Evolutionary conservation across 2,113 vertebrate species (phyloP).

Genomic region (Hepsetus odoe): DNA sequence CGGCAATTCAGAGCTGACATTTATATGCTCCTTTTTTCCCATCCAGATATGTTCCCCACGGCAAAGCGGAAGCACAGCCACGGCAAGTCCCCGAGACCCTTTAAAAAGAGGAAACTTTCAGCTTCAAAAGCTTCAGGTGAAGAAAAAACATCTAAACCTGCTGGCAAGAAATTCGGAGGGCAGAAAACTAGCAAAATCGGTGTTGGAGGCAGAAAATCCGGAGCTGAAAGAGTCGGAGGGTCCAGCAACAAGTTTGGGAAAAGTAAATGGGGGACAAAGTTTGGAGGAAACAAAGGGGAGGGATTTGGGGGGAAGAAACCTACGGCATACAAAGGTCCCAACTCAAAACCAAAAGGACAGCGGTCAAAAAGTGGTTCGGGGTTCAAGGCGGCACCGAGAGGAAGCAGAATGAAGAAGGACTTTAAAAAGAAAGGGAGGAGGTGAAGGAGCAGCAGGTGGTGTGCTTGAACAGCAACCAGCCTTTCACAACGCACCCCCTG

Average conservation of each 20-base stretch:
- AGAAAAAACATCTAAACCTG: slow-evolving; percentile 23
- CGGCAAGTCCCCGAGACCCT: slow-evolving; percentile 41
- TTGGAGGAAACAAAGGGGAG: slow-evolving; percentile 36
- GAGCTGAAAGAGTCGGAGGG: slow-evolving; percentile 58
- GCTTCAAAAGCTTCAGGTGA: background rate
- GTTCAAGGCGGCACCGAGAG: slow-evolving; percentile 60
- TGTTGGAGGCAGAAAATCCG: slow-evolving; percentile 57
- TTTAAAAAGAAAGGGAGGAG: slow-evolving; percentile 72
- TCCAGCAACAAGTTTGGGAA: slow-evolving; percentile 45
- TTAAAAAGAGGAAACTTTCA: slow-evolving; percentile 68
- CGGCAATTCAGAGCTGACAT: too few species aligned
- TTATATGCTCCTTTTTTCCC: slow-evolving; percentile 4
- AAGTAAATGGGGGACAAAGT: slow-evolving; percentile 43
- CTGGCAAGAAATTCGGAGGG: slow-evolving; percentile 57
- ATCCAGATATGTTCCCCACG: slow-evolving; percentile 76
- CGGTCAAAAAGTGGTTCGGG: slow-evolving; percentile 53
- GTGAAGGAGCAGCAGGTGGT: slow-evolving; percentile 43
- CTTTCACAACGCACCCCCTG: slow-evolving; percentile 11
- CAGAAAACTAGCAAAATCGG: slow-evolving; percentile 47
- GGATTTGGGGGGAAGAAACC: slow-evolving; percentile 35
- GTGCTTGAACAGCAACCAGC: background rate
- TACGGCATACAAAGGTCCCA: slow-evolving; percentile 25
- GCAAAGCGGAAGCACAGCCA: slow-evolving; percentile 62
- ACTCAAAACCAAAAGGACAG: slow-evolving; percentile 61
- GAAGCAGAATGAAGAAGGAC: slow-evolving; percentile 57